Evolutionary conservation across 2,888 invertebrate species (phyloP), one percentile per base, ranked within the genome.

Genomic region (Tachystola acroxantha): DNA sequence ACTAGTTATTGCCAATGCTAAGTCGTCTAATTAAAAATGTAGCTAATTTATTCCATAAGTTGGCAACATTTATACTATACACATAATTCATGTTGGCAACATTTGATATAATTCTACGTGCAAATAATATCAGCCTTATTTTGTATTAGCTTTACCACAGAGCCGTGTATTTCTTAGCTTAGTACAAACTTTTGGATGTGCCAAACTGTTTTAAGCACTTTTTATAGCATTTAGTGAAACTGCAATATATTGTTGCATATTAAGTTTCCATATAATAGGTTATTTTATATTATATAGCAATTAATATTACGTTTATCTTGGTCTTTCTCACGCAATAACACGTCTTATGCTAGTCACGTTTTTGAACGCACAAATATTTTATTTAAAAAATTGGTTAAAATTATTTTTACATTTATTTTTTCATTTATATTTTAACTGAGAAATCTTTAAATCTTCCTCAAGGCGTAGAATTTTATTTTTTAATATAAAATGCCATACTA

Each of bases 261-360:
- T 66, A 64, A 56, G 68, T 75, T 79, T 76, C 64, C 55, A 57
- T 65, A 66, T 16, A 16, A 4, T 3, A 6, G 53, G 53, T 52
- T 61, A 57, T 53, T 51, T 57, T 56, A 61, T 57, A 1, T n/a
- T 10, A n/a, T 33, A 27, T 36, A 36, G 20, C 26, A 30, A 57
- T 57, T 57, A 55, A 56, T 60, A 58, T 63, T 58, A 58, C 57
- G 51, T 44, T 57, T 46, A 46, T 50, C 43, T 51, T 51, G 53
- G 56, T 58, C 54, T 70, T 70, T 24, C 77, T 80, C 78, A 71
- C 67, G 85, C 85, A 86, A 86, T 86, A 85, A 81, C 79, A 81
- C 75, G 64, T 78, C 80, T 80, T 74, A 85, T 85, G 82, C 85
- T 86, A 86, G 85, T 86, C 85, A 86, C 62, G 67, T 73, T 79